These are phyloP conservation scores for Plotosus lineatus DNA, from an alignment of 2,113 vertebrate species.

Conservation along the genomic window DNA sequence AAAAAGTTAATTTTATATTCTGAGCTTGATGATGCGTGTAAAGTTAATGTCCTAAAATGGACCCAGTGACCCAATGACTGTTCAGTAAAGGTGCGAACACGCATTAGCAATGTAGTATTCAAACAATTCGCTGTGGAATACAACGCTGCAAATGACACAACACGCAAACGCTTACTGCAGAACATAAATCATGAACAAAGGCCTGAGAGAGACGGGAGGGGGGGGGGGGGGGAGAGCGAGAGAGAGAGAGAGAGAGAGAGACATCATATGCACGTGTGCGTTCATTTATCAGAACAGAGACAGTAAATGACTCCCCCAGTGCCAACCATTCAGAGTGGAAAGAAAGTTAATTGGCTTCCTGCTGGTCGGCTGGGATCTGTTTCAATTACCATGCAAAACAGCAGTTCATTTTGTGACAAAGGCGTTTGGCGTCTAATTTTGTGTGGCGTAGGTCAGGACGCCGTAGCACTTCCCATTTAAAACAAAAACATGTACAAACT, in stretches of 20 bases:
- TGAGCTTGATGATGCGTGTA: no score
- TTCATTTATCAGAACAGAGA: constrained; percentile 58
- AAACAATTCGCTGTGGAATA: neutral
- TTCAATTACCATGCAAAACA: constrained; percentile 71
- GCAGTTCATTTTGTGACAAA: constrained; percentile 69
- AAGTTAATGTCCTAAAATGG: no score
- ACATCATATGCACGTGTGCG: constrained; percentile 55
- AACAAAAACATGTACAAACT: constrained; percentile 30
- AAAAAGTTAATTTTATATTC: neutral
- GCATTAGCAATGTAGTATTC: constrained; percentile 6
- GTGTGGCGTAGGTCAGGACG: constrained; percentile 62
- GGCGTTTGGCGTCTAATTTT: constrained; percentile 64
- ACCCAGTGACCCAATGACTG: constrained; percentile 9
- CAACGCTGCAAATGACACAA: constrained; percentile 13
- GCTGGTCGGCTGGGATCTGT: constrained; percentile 69
- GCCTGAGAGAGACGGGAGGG: constrained; percentile 33
- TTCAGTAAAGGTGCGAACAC: neutral
- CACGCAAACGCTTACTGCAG: neutral
- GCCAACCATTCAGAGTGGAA: constrained; percentile 56
- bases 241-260: constrained; percentile 48
- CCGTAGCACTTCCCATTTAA: constrained; percentile 22
- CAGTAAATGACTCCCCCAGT: constrained; percentile 59
- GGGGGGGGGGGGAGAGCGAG: neutral
- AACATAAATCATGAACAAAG: constrained; percentile 43
- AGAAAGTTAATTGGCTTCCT: constrained; percentile 70